Evolutionary conservation across 2,888 invertebrate genomes (phyloP).

Genomic region (Coenonympha arcania): DNA sequence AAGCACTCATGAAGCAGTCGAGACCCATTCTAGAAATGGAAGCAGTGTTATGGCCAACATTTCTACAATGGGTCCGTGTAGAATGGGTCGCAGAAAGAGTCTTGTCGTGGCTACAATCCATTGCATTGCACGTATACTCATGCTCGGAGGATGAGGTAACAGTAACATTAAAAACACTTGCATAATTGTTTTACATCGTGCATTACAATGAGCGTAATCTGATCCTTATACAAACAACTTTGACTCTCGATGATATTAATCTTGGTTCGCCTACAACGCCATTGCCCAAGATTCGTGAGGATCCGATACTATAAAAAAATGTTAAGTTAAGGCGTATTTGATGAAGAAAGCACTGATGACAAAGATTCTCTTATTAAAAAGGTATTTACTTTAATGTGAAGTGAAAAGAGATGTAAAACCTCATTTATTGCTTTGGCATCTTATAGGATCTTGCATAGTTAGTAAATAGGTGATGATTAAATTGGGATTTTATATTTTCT

Average conservation of each 20-base stretch:
- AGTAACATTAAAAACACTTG: slow-evolving; percentile 2
- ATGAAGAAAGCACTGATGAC: slow-evolving; percentile 5
- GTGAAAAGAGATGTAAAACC: no score
- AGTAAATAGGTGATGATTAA: no score
- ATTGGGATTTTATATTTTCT: no score
- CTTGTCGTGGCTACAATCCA: not conserved
- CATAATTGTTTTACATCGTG: slow-evolving; percentile 11
- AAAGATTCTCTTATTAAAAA: slow-evolving; percentile 14
- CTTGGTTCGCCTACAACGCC: slow-evolving; percentile 1
- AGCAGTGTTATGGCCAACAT: no score
- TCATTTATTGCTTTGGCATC: no score
- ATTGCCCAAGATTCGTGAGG: slow-evolving; percentile 8
- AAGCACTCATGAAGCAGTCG: no score
- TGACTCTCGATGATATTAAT: slow-evolving; percentile 8
- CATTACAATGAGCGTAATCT: slow-evolving; percentile 8
- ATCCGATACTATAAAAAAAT: slow-evolving; percentile 13
- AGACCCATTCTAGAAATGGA: no score
- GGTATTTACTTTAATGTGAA: no score
- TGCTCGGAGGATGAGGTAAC: slow-evolving; percentile 1
- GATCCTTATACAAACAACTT: slow-evolving; percentile 11
- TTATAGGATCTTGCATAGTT: no score
- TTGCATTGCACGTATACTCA: not conserved
- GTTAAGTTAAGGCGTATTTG: slow-evolving; percentile 8
- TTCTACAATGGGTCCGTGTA: no score
- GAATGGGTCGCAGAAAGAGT: no score